These are phyloP conservation scores for Hyposoter didymator DNA, from an alignment of 2,888 invertebrate genomes.

Conservation along the genomic window DNA sequence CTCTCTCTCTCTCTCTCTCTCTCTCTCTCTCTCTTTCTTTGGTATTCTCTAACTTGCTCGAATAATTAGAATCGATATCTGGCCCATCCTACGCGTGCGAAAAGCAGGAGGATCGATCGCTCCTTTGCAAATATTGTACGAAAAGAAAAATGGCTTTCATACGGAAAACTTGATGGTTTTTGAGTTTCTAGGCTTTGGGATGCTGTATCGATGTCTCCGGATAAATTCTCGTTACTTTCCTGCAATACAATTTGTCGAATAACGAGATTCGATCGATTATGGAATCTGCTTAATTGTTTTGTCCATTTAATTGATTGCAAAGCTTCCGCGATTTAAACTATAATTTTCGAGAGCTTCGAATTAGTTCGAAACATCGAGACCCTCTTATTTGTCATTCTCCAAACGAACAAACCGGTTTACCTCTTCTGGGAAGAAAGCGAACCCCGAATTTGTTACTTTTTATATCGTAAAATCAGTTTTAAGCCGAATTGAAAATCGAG, in stretches of 20 bases:
- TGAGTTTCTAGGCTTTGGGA: neutral
- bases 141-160: no score
- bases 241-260: neutral
- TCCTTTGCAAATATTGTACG: neutral
- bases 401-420: neutral
- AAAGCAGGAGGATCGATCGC: neutral
- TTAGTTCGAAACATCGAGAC: neutral
- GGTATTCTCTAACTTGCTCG: conserved; percentile 27
- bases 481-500: neutral
- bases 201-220: neutral
- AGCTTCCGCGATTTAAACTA: neutral
- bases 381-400: neutral
- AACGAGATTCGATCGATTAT: neutral
- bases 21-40: conserved; percentile 19
- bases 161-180: neutral
- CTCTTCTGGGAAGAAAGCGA: neutral
- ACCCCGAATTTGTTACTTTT: conserved; percentile 1
- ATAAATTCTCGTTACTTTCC: neutral
- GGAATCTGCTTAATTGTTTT: neutral
- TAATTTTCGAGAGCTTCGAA: neutral
- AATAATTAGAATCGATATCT: conserved; percentile 29
- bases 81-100: conserved; percentile 6
- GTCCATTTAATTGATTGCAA: neutral
- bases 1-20: conserved; percentile 36
- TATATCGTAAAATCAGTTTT: neutral